Percentiles rank a stretch among this genome's conserved stretches.
These are phyloP conservation scores for Hydractinia symbiolongicarpus DNA, from an alignment of 30 jellyfish, hydroid and myxozoan species.

Conservation along the genomic window DNA sequence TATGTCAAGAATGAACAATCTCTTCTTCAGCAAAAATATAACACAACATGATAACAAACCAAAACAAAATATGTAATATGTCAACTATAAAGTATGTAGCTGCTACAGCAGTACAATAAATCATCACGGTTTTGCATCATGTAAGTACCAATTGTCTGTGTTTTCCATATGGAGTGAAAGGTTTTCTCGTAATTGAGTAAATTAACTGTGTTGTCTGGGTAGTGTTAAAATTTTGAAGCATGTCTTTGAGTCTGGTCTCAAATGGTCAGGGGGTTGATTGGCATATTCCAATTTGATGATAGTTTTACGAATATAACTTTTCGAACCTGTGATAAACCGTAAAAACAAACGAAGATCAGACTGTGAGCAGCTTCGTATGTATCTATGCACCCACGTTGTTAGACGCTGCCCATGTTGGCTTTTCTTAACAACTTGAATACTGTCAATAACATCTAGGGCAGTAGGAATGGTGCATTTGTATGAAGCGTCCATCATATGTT, in stretches of 20 bases:
- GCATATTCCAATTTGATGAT: neutral
- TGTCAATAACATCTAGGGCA: neutral
- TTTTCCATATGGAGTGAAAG: neutral
- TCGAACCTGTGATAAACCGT: neutral
- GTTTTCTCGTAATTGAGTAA: neutral
- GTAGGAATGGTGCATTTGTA: neutral
- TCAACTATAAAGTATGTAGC: no score
- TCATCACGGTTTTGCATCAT: no score
- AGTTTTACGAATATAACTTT: neutral
- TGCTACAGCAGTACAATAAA: no score
- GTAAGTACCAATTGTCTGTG: neutral
- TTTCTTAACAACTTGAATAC: no score
- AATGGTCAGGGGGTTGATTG: neutral
- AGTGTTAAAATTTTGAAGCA: neutral
- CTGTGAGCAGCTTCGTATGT: neutral
- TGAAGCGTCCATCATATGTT: constrained; percentile 1
- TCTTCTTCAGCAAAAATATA: no score
- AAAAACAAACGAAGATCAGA: neutral
- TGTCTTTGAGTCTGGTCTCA: neutral
- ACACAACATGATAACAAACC: no score
- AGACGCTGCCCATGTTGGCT: neutral
- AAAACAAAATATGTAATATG: no score
- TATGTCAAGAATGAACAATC: no score
- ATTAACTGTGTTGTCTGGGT: neutral
- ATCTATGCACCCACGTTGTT: constrained; percentile 2